Evolutionary conservation across 1,140 invertebrate species (phyloP), one percentile per base, ranked within the genome.

Genomic region (Manduca sexta): DNA sequence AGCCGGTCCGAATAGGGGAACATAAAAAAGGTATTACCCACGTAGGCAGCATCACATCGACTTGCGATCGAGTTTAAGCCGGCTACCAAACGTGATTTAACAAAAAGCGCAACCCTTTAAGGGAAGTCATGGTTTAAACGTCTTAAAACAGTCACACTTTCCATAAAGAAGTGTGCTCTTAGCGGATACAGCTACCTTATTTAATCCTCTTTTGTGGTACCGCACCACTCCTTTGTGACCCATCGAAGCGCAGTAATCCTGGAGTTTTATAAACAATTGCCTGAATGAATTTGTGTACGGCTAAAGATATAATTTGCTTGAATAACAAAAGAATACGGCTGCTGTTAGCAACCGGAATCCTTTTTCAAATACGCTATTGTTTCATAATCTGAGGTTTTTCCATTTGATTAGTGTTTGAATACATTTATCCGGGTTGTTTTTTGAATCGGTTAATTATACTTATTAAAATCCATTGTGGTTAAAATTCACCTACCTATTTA

Each of bases 101-200:
- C 69, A 82, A 78, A 83, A 81, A 83, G 68, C 62, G 66, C 74
- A 78, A 80, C 76, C 74, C 79, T 80, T 83, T 79, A 73, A 77
- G 61, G 65, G 61, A 73, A 79, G 70, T 82, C 72, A 77, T 73
- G 69, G 70, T 68, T 76, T 65, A 78, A 79, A 69, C 63, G 56
- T 64, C 65, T 75, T 78, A 75, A 70, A 53, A 60, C 56, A 63
- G 71, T 69, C 68, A 72, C 72, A 75, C 71, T 79, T 81, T 76
- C 74, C 64, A 73, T 78, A 81, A 79, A 79, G 66, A 80, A 84
- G 72, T 74, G 74, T 66, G 68, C 76, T 75, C 71, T 78, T 72
- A 78, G 69, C 58, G 58, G 66, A 75, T 79, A 74, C 74, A 79
- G 76, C 74, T 69, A 78, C 65, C 64, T 64, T 65, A 50, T 67